phyloP scores from a whole-genome alignment of 2,113 vertebrate genomes.

The Chamaetylas fuelleborni region DNA sequence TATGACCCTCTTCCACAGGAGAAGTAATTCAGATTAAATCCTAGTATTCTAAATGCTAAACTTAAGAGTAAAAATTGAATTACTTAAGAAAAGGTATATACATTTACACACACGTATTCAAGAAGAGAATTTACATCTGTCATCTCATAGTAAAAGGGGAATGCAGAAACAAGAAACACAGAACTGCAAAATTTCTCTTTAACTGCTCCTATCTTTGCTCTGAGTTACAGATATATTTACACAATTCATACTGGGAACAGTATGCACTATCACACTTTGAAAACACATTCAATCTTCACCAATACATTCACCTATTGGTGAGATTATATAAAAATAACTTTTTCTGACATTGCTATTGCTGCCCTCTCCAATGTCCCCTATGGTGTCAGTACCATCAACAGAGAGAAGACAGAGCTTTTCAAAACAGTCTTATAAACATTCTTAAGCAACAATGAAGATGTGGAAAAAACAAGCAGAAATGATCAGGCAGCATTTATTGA shows the following conservation, averaged over 20 bases:
- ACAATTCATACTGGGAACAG: background rate
- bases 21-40: background rate
- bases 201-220: background rate
- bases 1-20: background rate
- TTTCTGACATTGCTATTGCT: background rate
- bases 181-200: background rate
- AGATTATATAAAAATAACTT: background rate
- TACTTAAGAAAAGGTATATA: background rate
- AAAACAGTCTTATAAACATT: background rate
- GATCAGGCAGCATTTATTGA: background rate
- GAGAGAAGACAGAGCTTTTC: background rate
- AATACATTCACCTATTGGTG: background rate
- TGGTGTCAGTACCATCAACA: background rate
- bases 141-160: background rate
- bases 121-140: background rate
- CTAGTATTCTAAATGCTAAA: background rate
- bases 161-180: rapidly evolving
- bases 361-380: background rate
- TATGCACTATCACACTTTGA: background rate
- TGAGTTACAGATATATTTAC: background rate
- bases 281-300: background rate
- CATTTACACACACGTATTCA: background rate
- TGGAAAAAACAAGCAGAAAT: background rate
- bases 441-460: rapidly evolving
- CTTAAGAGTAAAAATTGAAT: background rate